Evolutionary conservation across 2,113 vertebrate genomes (phyloP), one percentile per base, ranked within the genome.

Genomic region (Petrocephalus zakoni): DNA sequence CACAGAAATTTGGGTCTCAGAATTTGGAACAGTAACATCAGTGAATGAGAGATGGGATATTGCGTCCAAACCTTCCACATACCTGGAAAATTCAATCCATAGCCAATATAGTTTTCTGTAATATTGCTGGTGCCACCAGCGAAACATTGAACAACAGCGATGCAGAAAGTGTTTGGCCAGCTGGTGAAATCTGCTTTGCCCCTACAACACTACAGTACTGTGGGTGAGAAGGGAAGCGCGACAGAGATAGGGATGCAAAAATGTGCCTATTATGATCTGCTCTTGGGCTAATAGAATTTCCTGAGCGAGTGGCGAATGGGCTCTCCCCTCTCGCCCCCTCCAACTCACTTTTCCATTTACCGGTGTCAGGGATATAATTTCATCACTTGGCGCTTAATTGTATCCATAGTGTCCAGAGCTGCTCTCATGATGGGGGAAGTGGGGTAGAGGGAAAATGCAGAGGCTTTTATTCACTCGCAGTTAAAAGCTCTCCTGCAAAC

Each of bases 391-490:
- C 87, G 55, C 91, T 91, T 95, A 95, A 95, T 95, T 94, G 94
- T 92, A 91, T 94, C 92, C 25, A 34, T 89, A 90, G 92, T 91
- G 88, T 93, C 93, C 93, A 92, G 81, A 58, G 90, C 49, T 90
- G 90, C 88, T 90, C 89, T 89, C 89, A 72, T 47, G 90, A 91
- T 90, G 89, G 52, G 87, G 85, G 81, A 90, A 42, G 92, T 90
- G 68, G 49, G 7, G 93, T 91, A 88, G 51, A 55, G 72, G 91
- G 91, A 91, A 90, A 93, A 94, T 94, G 94, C 94, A 93, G 94
- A 93, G 92, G 94, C 94, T 95, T 94, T 95, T 94, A 94, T 94
- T 93, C 93, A 93, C 92, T 68, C 88, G 90, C 92, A 93, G 93
- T 94, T 93, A 94, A 94, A 94, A 93, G 93, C 85, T 94, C 92